A percentile compares a stretch with the other conserved stretches of the same genome.
These are phyloP conservation scores for Gallinago nigripennis DNA, from an alignment of 2,797 vertebrate species.

Conservation along the genomic window DNA sequence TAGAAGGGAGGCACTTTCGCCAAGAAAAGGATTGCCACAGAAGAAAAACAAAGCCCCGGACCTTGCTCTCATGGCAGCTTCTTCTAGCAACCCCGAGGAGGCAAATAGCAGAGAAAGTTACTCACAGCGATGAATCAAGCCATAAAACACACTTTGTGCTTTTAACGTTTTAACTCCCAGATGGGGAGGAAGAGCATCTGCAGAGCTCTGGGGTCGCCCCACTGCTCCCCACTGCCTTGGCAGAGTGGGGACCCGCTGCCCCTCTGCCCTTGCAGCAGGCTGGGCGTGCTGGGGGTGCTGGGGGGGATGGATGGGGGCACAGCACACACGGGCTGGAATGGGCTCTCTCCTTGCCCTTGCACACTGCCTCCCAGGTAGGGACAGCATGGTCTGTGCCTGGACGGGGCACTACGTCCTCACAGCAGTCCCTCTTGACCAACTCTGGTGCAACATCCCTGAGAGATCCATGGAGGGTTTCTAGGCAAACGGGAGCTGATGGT, in stretches of 20 bases:
- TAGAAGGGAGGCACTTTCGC: not conserved
- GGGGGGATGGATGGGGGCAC: not conserved
- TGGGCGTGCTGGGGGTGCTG: not conserved
- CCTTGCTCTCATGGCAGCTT: not conserved
- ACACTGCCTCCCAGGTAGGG: not conserved
- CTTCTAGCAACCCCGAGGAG: not conserved
- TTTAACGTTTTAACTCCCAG: not conserved
- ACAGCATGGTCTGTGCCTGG: rapidly evolving
- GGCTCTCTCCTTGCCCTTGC: not conserved
- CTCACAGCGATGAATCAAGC: not conserved
- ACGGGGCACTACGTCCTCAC: rapidly evolving
- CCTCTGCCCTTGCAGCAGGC: not conserved
- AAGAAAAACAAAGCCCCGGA: conserved; percentile 4
- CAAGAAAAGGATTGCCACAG: not conserved
- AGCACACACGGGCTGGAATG: not conserved
- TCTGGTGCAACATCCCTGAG: not conserved
- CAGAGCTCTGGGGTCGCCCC: not conserved
- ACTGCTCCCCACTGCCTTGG: rapidly evolving
- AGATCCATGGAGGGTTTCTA: rapidly evolving
- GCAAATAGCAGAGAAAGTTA: not conserved
- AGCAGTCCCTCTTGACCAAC: rapidly evolving
- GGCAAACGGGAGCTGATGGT: not conserved
- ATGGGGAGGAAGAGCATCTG: rapidly evolving
- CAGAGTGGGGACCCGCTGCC: not conserved
- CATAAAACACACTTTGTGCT: not conserved